Evolutionary conservation across 2,888 invertebrate species (phyloP).

Genomic region (Sepioteuthis lessoniana): DNA sequence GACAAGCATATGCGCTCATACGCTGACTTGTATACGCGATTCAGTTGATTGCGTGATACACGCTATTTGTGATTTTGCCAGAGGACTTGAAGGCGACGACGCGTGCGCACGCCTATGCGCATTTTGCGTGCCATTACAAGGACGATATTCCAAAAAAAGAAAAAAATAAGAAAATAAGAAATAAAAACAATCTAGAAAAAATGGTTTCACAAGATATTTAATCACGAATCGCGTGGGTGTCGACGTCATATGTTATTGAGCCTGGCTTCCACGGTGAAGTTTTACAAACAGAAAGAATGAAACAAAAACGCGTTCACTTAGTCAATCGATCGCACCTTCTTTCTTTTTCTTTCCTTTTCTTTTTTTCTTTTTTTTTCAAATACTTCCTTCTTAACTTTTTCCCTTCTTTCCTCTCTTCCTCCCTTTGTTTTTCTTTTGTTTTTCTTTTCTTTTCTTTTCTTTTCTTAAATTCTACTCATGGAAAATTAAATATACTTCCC

Average conservation of each 20-base stretch:
- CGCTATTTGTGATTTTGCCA: neutral
- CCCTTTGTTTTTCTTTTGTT: too few species aligned
- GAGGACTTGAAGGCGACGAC: neutral
- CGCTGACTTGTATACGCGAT: neutral
- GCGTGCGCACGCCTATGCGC: neutral
- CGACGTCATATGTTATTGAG: slow-evolving; percentile 20
- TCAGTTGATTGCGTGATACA: neutral
- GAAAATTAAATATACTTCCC: too few species aligned
- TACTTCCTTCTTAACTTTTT: too few species aligned
- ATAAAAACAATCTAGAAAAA: neutral
- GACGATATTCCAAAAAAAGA: neutral
- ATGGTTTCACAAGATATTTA: neutral
- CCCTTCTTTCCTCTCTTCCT: too few species aligned
- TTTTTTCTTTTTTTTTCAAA: too few species aligned
- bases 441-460: too few species aligned
- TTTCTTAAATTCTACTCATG: too few species aligned
- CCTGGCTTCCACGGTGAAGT: neutral
- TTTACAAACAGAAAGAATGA: neutral
- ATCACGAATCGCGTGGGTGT: neutral
- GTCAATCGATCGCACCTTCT: too few species aligned
- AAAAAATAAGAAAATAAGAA: too few species aligned
- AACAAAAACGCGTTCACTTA: too few species aligned
- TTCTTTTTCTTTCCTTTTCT: neutral
- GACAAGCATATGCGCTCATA: neutral
- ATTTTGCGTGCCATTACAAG: slow-evolving; percentile 13